Base-by-base conservation (phyloP, 2,113 vertebrate species). In the Neolamprologus falcicula region DNA sequence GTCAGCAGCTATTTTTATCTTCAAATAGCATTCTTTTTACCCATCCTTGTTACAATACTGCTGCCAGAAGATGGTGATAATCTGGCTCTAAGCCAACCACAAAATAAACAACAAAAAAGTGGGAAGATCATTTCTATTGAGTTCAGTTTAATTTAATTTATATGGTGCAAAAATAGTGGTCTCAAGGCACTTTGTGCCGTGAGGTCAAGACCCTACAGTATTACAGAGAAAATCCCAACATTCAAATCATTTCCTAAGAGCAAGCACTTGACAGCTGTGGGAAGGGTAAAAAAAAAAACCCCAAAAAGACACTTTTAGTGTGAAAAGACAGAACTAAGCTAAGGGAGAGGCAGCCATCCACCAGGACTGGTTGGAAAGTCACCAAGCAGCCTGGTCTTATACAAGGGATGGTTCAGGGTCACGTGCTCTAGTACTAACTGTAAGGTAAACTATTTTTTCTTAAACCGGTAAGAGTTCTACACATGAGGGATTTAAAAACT, bases 261-360 rank as follows among this genome's bases (percentile, higher is more conserved):
- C 40, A 73, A 73, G 14, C 68, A 26, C 21, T 26, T 73, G 0
- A 26, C 40, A 45, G 40, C 59, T 11, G 28, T 63, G 28, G 59
- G 0, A 63, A 63, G 59, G 28, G 0, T 63, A 11, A 63, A 61
- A 31, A 59, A 5, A 2, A 55, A 2, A 0, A 2, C 7, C 31
- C 2, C 16, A 10, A 33, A 63, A 63, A 11, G 59, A 63, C 28
- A 63, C 28, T 33, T 63, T 63, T 63, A 4, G 28, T 63, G 16
- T 24, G 37, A 73, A 71, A 42, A 42, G 37, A 42, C 13, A 71
- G 66, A 71, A 71, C 37, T 42, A 45, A 42, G 37, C 2, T 71
- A 42, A 71, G 12, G 37, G 66, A 71, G 66, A 71, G 66, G 37
- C 13, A 71, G 37, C 21, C 21, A 71, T 71, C 66, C 66, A 45